Evolutionary conservation across 2,797 vertebrate genomes (phyloP).

Genomic region (Scomberomorus guttatus): DNA sequence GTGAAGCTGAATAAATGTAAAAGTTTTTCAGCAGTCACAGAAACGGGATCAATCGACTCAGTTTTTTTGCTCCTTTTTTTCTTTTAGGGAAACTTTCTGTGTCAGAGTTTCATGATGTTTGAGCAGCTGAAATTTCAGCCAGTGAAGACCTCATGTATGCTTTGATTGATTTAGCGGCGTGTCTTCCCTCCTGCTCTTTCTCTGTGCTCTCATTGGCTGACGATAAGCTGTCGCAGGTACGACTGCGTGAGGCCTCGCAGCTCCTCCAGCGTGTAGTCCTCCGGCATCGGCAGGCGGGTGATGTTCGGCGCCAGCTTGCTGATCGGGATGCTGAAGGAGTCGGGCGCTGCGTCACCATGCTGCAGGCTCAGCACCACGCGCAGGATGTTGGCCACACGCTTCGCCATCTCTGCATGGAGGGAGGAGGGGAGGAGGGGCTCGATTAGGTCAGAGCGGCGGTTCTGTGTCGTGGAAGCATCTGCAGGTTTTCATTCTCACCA

Average conservation of each 20-base stretch:
- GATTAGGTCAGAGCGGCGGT: not conserved
- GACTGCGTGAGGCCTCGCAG: conserved; percentile 94
- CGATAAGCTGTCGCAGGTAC: conserved; percentile 90
- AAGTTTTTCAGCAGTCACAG: not conserved
- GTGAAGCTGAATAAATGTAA: not conserved
- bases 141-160: not conserved
- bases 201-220: conserved; percentile 83
- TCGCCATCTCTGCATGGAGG: conserved; percentile 92
- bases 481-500: not conserved
- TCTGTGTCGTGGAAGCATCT: too few relatives aligned
- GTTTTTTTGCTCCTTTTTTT: not conserved
- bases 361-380: conserved; percentile 92
- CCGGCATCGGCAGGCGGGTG: conserved; percentile 93
- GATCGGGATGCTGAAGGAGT: conserved; percentile 84
- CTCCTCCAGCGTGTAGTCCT: conserved; percentile 97
- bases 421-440: not conserved
- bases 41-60: not conserved
- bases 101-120: not conserved
- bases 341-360: conserved; percentile 80
- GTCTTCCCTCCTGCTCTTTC: too few relatives aligned
- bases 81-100: not conserved
- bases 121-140: not conserved
- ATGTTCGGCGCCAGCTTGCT: conserved; percentile 91
- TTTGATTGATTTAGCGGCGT: not conserved
- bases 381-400: conserved; percentile 93